Base-by-base conservation (phyloP, 2,113 vertebrate species). In the Gopherus evgoodei region DNA sequence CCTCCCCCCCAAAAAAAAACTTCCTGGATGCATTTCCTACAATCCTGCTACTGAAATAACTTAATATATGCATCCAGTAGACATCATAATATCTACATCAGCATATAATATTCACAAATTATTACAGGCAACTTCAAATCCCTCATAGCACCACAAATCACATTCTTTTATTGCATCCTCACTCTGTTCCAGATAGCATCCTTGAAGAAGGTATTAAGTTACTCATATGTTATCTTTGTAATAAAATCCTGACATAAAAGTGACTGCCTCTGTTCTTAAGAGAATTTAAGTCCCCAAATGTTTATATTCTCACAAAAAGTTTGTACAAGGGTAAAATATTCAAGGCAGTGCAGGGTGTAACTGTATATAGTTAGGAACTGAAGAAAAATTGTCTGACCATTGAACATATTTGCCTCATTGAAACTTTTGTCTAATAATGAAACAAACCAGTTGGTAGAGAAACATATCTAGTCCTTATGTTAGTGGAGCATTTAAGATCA, bases 1-100 rank as follows among this genome's bases (percentile, higher is more conserved):
- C 10, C 3, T 1, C 31, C 5, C 1, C 3, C 31, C 3, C 31
- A 2, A 6, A 44, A 44, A 44, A 65, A 31, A 65, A 75, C 69
- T 42, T 75, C 11, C 69, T 75, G n/a, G 5, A 12, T 75, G 38
- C 69, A 21, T 75, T 42, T 75, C 69, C 69, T 65, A 31, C 14
- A 8, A 65, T 65, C 62, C 62, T 25, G 21, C 69, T 75, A 42
- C n/a, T 42, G 21, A 42, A 75, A 42, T 75, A 42, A 10, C 17
- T 38, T 21, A n/a, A 22, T 75, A 62, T 62, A 10, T 75, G n/a
- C 1, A 75, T 38, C 21, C 38, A 75, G n/a, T 42, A n/a, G 38
- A 75, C 69, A 75, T 42, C 69, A 75, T 21, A 75, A 38, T 75
- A 75, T 11, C 17, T 42, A 75, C 19, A 22, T 75, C 69, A 75